Evolutionary conservation across 2,797 vertebrate species (phyloP).

Genomic region (Eurystomus glaucurus): DNA sequence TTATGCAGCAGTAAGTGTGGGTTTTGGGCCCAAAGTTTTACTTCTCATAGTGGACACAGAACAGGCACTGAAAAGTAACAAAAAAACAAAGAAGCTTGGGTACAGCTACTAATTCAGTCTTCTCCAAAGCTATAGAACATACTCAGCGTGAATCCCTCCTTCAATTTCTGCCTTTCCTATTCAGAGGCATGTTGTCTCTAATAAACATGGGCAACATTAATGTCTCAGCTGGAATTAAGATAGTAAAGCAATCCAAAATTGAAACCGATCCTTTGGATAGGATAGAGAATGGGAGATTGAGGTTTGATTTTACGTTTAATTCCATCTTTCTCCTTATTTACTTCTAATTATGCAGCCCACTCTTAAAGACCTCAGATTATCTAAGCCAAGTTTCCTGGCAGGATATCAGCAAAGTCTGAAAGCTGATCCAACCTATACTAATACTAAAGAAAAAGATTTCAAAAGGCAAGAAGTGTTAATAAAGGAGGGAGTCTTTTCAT

Average conservation of each 20-base stretch:
- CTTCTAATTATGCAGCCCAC: background rate
- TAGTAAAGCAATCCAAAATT: background rate
- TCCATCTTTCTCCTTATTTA: background rate
- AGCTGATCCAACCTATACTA: background rate
- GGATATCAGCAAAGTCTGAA: background rate
- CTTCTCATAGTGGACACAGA: background rate
- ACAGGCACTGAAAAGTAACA: background rate
- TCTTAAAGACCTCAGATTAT: background rate
- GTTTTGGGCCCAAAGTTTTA: background rate
- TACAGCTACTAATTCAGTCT: background rate
- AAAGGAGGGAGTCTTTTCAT: background rate
- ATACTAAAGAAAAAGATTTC: too few relatives aligned
- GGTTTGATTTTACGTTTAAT: background rate
- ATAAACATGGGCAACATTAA: background rate
- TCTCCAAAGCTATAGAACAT: background rate
- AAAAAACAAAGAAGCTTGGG: background rate
- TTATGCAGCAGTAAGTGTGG: background rate
- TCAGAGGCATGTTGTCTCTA: background rate
- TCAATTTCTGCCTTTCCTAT: background rate
- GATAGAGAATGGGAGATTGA: background rate
- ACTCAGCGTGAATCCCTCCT: background rate
- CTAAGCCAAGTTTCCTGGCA: background rate
- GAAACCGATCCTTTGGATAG: background rate
- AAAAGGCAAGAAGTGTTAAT: background rate
- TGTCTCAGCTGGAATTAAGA: background rate